Evolutionary conservation across 2,797 vertebrate genomes (phyloP).

Genomic region (Pseudochromis fuscus): DNA sequence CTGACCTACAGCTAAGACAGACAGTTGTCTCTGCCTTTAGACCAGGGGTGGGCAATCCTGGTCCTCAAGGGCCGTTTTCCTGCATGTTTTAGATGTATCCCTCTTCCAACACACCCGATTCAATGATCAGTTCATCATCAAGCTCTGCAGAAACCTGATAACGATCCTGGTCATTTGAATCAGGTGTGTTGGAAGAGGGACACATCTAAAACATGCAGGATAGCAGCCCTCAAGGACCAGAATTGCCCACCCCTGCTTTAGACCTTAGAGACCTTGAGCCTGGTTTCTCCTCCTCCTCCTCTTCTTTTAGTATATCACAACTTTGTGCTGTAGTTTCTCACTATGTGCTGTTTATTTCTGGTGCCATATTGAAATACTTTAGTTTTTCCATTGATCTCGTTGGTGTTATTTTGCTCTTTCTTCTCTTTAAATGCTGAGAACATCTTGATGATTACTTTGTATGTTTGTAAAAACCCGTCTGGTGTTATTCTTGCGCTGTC

Average conservation of each 20-base stretch:
- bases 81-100: too few species aligned
- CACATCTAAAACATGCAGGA: too few species aligned
- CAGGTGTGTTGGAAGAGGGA: too few species aligned
- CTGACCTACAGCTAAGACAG: neutral
- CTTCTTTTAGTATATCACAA: neutral
- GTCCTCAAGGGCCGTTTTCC: too few species aligned
- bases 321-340: neutral
- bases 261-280: neutral
- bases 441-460: constrained; percentile 24
- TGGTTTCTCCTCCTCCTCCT: neutral
- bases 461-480: constrained; percentile 17
- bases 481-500: constrained; percentile 34
- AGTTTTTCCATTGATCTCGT: constrained; percentile 15
- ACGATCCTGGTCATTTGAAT: too few species aligned
- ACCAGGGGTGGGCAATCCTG: too few species aligned
- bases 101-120: too few species aligned
- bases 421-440: constrained; percentile 16
- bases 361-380: neutral
- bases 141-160: too few species aligned
- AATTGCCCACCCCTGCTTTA: too few species aligned
- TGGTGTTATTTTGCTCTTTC: constrained; percentile 16
- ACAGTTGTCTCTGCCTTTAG: neutral
- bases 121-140: too few species aligned
- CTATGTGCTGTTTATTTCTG: neutral
- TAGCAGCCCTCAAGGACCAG: too few species aligned